phyloP scores from a whole-genome alignment of 2,113 vertebrate genomes.

The Cinclus mexicanus region DNA sequence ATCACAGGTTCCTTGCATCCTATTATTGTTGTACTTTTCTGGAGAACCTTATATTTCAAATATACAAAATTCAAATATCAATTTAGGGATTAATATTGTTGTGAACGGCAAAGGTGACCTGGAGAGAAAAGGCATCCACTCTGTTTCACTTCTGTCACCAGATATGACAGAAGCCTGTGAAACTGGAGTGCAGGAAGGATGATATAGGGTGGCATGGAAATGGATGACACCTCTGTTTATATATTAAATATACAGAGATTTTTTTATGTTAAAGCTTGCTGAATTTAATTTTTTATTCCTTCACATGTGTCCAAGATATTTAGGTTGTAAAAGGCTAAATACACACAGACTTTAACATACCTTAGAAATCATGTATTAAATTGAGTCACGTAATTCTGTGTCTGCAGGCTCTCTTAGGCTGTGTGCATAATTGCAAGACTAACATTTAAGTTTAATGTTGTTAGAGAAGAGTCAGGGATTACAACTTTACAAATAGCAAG shows the following conservation, averaged over 20 bases:
- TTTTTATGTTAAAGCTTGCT: background rate
- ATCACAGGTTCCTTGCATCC: background rate
- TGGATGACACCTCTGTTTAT: background rate
- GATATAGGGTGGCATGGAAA: background rate
- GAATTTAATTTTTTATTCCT: background rate
- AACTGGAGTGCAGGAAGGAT: background rate
- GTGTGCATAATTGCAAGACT: background rate
- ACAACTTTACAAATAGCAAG: background rate
- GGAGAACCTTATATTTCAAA: background rate
- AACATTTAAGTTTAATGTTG: background rate
- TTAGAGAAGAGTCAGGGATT: background rate
- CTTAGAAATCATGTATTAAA: background rate
- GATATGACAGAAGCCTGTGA: background rate
- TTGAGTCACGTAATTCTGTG: background rate
- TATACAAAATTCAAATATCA: background rate
- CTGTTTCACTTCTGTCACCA: background rate
- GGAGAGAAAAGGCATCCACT: background rate
- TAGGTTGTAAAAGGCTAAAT: background rate
- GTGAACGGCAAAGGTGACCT: background rate
- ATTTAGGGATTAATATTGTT: background rate
- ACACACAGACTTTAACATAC: background rate
- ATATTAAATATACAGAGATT: too few species aligned
- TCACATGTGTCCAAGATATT: background rate
- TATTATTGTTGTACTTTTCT: background rate
- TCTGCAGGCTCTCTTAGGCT: background rate